Conservation (phyloP, 2,113 vertebrate species). For the Accipiter virgatus region DNA sequence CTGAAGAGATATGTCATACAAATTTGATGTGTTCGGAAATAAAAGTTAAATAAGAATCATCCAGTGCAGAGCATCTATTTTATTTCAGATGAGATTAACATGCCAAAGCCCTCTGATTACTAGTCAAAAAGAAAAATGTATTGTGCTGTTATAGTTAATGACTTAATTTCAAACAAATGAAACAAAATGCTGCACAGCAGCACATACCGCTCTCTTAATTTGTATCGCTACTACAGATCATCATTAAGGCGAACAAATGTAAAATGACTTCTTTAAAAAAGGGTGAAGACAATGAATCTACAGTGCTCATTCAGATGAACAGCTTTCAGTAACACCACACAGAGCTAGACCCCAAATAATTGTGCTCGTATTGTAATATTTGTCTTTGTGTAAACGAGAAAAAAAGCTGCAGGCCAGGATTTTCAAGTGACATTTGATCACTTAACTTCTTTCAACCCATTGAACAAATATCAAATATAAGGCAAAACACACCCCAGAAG, state of each 20-base stretch:
- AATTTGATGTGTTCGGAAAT: background rate
- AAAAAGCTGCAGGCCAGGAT: background rate
- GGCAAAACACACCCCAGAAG: conserved; percentile 21
- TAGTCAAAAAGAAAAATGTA: background rate
- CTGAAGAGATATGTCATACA: background rate
- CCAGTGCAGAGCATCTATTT: background rate
- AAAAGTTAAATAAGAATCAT: background rate
- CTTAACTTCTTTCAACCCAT: conserved; percentile 51
- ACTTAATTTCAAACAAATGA: conserved; percentile 2
- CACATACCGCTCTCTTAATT: background rate
- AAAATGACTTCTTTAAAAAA: background rate
- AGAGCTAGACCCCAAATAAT: background rate
- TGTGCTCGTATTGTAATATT: background rate
- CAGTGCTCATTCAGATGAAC: background rate
- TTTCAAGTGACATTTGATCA: conserved; percentile 41
- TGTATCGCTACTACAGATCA: background rate
- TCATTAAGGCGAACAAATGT: background rate
- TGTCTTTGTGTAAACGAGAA: background rate
- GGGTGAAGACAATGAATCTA: background rate
- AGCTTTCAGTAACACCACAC: background rate
- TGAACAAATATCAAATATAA: conserved; percentile 44
- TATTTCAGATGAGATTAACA: background rate
- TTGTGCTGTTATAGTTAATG: background rate
- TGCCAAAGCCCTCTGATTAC: background rate
- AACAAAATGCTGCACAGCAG: background rate